Base-by-base conservation (phyloP, 2,797 vertebrate species). In the Galaxias olidus region DNA sequence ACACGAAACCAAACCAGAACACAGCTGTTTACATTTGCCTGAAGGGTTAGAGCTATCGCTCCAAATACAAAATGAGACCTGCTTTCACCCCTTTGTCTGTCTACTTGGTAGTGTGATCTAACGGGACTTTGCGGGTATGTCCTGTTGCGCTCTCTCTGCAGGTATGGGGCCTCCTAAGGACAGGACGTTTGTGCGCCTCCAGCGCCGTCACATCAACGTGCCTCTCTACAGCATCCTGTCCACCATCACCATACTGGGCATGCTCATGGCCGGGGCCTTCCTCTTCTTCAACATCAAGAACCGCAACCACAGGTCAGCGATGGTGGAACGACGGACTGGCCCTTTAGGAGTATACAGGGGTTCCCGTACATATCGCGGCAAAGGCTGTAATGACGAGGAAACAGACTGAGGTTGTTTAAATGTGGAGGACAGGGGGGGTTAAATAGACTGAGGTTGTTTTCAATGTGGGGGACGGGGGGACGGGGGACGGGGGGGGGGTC, bases 211-310 rank as follows among this genome's bases (percentile, higher is more conserved):
- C 90, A 99, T 99, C 77, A 97, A 95, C 45, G 90, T 99, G 17
- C 95, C 95, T 1, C 96, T 99, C 41, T 99, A 99, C 84, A 99
- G 97, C 90, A 98, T 99, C 83, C 93, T 99, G 49, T 99, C 98
- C 19, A 96, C 95, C 72, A 94, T 99, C 79, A 99, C 98, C 61
- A 94, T 98, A 65, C 88, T 99, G 48, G 97, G 98, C 81, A 99
- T 99, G 97, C 93, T 99, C 74, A 99, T 99, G 98, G 97, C 95
- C n/a, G 95, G 96, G 6, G 95, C 96, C 56, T 99, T 99, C 75
- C 90, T 99, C 59, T 98, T 99, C 88, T 99, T 99, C 82, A 99
- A 99, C 87, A 98, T 99, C 86, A 99, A 99, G 93, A 99, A 99
- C 85, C 92, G 97, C 72, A 99, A 99, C 84, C 98, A 99, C 83